Evolutionary conservation across 2,888 invertebrate genomes (phyloP), one percentile per base, ranked within the genome.

Genomic region (Branchellion lobata): DNA sequence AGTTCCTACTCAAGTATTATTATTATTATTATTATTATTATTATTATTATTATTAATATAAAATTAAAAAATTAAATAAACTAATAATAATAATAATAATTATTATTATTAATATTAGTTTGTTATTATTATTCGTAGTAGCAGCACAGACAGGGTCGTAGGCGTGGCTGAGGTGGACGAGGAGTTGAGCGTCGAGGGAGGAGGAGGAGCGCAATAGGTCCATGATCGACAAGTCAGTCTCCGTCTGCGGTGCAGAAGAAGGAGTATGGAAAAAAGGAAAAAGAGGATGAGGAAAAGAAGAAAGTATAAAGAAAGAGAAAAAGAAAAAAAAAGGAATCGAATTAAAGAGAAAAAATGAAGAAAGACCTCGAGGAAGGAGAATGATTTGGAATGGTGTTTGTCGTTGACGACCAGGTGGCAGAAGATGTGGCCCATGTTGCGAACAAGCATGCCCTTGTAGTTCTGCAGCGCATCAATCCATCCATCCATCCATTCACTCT

Each of bases 391-490:
- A 65, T 86, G 82, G 57, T 87, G 87, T 0, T 83, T 81, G 36
- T 24, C 53, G 11, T 71, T 47, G 29, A 86, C 83, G 21, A 87
- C 86, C 61, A 88, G 83, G 81, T 87, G 86, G n/a, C 86, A 86
- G 83, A 87, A 88, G 69, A 87, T 86, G 81, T 86, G 85, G 81
- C 86, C 85, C 29, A 86, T 86, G 81, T 86, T 86, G 80, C 85
- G 84, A 2, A 86, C 85, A 31, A 88, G 82, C 53, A 87, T 80
- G 78, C 85, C 84, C 81, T 85, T 85, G 34, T 86, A 84, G 78
- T 84, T 86, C 83, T 85, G 84, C 81, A 8, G 40, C 40, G 8
- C 40, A 40, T 40, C 40, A 5, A 40, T 40, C 14, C 40, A 40
- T 40, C 14, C 40, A 40, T 40, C 40, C 40, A 40, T 40, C 40